phyloP scores from a whole-genome alignment of 2,888 invertebrate genomes.

The Plagiodera versicolora region DNA sequence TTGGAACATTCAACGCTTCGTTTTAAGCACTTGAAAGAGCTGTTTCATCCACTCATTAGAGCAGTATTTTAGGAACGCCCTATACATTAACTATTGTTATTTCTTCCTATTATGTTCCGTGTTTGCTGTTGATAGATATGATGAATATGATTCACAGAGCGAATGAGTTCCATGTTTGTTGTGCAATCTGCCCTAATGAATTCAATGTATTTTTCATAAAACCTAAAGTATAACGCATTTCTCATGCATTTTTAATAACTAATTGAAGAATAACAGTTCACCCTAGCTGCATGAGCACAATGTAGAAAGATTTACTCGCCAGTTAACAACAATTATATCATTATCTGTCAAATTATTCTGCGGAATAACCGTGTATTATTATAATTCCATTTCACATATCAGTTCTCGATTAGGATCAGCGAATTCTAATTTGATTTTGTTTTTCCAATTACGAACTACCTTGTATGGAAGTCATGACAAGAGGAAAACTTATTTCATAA shows the following conservation, averaged over 20 bases:
- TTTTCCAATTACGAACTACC: constrained; percentile 1
- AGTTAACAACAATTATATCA: constrained; percentile 24
- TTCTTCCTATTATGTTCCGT: too few species aligned
- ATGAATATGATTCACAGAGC: background rate
- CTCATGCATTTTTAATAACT: constrained; percentile 15
- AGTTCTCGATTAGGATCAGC: constrained; percentile 9
- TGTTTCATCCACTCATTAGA: too few species aligned
- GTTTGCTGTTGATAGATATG: background rate
- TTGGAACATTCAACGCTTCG: too few species aligned
- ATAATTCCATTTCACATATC: constrained; percentile 18
- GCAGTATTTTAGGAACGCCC: too few species aligned
- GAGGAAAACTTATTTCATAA: background rate
- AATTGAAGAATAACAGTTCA: constrained; percentile 24
- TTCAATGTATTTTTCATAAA: background rate
- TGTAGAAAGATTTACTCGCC: constrained; percentile 21
- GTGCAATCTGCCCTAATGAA: background rate
- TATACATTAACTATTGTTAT: too few species aligned
- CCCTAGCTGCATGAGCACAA: constrained; percentile 20
- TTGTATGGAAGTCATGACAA: background rate
- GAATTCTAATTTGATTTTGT: constrained; percentile 8
- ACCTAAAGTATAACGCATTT: background rate
- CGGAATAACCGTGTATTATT: constrained; percentile 24
- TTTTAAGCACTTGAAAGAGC: too few species aligned
- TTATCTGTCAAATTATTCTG: constrained; percentile 27
- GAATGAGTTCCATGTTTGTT: background rate